Conservation (phyloP, 2,113 vertebrate species). For the Mesembrinibis cayennensis region DNA sequence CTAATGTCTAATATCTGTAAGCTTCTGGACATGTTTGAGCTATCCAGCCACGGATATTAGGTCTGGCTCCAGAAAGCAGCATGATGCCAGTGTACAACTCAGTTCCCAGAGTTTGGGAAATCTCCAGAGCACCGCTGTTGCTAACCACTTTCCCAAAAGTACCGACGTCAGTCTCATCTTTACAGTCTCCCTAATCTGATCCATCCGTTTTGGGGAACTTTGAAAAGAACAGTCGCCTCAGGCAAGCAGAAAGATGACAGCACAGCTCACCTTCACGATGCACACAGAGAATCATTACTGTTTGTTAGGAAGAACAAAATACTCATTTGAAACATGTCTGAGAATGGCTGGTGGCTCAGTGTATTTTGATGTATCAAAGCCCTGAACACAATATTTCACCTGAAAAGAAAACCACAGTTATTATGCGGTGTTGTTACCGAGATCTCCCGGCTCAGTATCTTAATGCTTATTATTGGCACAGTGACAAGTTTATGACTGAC, state of each 20-base stretch:
- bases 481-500: not conserved
- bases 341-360: not conserved
- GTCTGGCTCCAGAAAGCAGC: constrained; percentile 5
- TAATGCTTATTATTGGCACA: not conserved
- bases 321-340: not conserved
- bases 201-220: not conserved
- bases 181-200: not conserved
- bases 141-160: not conserved
- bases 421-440: not conserved
- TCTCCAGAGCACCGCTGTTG: not conserved
- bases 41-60: not conserved
- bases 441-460: not conserved
- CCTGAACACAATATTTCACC: not conserved
- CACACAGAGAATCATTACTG: not conserved
- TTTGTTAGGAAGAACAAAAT: not conserved
- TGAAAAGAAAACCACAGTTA: not conserved
- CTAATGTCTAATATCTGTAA: not conserved
- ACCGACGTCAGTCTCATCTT: not conserved
- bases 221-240: not conserved
- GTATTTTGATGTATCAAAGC: not conserved
- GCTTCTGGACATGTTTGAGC: not conserved
- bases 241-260: not conserved
- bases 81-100: not conserved
- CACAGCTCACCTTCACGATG: not conserved
- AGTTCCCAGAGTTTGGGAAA: not conserved